A percentile compares a stretch with the other conserved stretches of the same genome.
Evolutionary conservation across 2,888 invertebrate genomes (phyloP).

Genomic region (Limnephilus rhombicus): DNA sequence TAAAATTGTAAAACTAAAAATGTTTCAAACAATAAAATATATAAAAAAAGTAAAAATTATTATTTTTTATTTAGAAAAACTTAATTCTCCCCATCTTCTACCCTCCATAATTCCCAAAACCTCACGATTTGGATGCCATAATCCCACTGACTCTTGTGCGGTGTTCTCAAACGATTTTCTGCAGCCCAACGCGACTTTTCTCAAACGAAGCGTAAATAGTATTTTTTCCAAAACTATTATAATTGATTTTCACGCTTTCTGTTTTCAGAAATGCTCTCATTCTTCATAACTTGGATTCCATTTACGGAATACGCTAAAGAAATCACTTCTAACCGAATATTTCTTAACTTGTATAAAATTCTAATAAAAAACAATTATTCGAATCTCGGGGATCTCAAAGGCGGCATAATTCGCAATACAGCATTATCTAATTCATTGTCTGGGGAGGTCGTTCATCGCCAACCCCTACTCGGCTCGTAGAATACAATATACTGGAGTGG

Average conservation of each 20-base stretch:
- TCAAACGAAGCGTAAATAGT: too few species aligned
- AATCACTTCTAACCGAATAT: background rate
- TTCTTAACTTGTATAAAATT: background rate
- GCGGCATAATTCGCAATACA: conserved; percentile 30
- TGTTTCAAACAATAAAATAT: too few species aligned
- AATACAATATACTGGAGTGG: conserved; percentile 59
- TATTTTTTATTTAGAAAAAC: too few species aligned
- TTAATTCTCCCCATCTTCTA: too few species aligned
- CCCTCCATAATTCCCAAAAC: too few species aligned
- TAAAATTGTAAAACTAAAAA: too few species aligned
- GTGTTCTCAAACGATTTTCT: too few species aligned
- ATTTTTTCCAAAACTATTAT: too few species aligned
- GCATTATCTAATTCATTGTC: conserved; percentile 20
- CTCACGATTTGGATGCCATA: too few species aligned
- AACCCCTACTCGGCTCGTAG: conserved; percentile 50
- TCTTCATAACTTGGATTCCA: background rate
- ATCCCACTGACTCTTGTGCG: too few species aligned
- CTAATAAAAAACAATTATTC: conserved; percentile 28
- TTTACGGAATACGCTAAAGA: background rate
- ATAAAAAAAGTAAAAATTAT: too few species aligned
- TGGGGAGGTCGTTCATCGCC: conserved; percentile 25
- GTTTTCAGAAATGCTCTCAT: background rate
- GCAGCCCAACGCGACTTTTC: too few species aligned
- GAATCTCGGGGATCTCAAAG: conserved; percentile 33
- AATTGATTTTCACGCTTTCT: background rate